Evolutionary conservation across 2,888 invertebrate genomes (phyloP), one percentile per base, ranked within the genome.

Genomic region (Ptychoptera contaminata): DNA sequence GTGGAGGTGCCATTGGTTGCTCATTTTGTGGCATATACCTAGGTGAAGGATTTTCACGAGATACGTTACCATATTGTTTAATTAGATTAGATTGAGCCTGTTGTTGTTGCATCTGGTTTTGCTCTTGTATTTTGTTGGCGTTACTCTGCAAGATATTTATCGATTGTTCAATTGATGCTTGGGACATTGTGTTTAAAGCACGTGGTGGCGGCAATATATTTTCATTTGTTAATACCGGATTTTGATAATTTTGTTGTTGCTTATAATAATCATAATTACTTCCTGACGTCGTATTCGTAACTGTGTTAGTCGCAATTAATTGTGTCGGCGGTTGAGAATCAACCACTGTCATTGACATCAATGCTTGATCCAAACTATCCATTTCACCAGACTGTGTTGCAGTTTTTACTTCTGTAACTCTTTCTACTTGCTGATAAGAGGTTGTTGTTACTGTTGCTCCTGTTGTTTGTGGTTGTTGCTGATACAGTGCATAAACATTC

Each of bases 281-380:
- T 23, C 23, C 23, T 23, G 23, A 5, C 23, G 23, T n/a, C n/a
- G n/a, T n/a, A n/a, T n/a, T n/a, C n/a, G n/a, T n/a, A n/a, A n/a
- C n/a, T n/a, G n/a, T n/a, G n/a, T n/a, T n/a, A n/a, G n/a, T n/a
- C n/a, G n/a, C n/a, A n/a, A n/a, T n/a, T n/a, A n/a, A n/a, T n/a
- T n/a, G n/a, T n/a, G n/a, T n/a, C n/a, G 36, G 29, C 29, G 10
- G 12, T 38, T 42, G 47, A 29, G 34, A 42, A 16, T 38, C 37
- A 1, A 12, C 37, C 16, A 38, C 31, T 12, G 38, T 38, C 39
- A 43, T 46, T 35, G 34, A 15, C 41, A 41, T 40, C 15, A 47
- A 15, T n/a, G 38, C 44, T 34, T 47, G 44, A 44, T 46, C 46
- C 15, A 47, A 40, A 38, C 44, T 44, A 38, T 44, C 44, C 35